A percentile compares a stretch with the other conserved stretches of the same genome.
These are phyloP conservation scores for Smittia sp. DNA, from an alignment of 2,888 invertebrate species.

Conservation along the genomic window DNA sequence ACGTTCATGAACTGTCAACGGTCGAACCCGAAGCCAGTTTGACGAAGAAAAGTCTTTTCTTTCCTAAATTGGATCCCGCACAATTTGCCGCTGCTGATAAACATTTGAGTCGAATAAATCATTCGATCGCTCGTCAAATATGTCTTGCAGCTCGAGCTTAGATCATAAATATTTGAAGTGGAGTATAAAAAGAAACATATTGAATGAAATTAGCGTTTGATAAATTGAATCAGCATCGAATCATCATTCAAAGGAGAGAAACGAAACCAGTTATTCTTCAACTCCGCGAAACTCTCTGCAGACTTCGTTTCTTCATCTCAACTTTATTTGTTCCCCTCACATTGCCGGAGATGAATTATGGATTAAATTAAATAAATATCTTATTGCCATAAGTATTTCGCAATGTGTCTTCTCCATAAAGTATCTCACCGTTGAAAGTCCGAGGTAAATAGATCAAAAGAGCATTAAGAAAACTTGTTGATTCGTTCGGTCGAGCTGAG, in stretches of 20 bases:
- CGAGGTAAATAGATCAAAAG: slow-evolving; percentile 27
- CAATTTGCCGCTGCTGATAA: slow-evolving; percentile 24
- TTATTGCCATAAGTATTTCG: slow-evolving; percentile 25
- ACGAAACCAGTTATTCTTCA: slow-evolving; percentile 11
- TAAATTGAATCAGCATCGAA: slow-evolving; percentile 28
- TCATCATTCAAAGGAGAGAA: slow-evolving; percentile 2
- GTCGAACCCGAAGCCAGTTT: neutral
- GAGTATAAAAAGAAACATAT: slow-evolving; percentile 11
- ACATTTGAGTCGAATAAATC: slow-evolving; percentile 36
- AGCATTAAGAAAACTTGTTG: neutral
- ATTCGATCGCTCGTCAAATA: slow-evolving; percentile 21
- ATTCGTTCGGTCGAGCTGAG: no score
- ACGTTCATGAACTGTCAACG: slow-evolving; percentile 31
- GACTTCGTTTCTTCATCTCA: slow-evolving; percentile 13
- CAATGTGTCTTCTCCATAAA: slow-evolving; percentile 5
- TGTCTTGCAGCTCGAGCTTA: neutral
- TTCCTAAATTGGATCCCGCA: slow-evolving; percentile 23
- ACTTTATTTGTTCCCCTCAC: slow-evolving; percentile 24
- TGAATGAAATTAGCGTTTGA: slow-evolving; percentile 23
- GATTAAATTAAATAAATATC: slow-evolving; percentile 35
- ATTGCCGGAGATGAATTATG: slow-evolving; percentile 31
- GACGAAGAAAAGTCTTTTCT: slow-evolving; percentile 23
- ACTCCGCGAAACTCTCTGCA: neutral
- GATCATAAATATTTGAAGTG: slow-evolving; percentile 22
- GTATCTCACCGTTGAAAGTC: neutral